These are phyloP conservation scores for Noctua fimbriata DNA, from an alignment of 2,888 invertebrate genomes.

Conservation along the genomic window DNA sequence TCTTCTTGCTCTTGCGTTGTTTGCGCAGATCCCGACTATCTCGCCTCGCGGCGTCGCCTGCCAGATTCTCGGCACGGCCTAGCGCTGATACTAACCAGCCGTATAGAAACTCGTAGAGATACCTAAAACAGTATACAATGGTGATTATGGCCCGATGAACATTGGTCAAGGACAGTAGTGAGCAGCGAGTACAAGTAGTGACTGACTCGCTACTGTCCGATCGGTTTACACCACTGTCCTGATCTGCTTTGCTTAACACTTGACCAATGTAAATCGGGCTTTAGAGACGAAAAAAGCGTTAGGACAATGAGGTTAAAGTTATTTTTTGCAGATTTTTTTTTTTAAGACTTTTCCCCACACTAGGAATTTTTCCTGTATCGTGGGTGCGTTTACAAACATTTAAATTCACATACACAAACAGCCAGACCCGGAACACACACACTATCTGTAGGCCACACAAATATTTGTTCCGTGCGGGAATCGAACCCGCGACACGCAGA, in stretches of 20 bases:
- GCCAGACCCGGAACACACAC: too few species aligned
- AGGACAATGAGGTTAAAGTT: too few species aligned
- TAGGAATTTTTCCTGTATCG: too few species aligned
- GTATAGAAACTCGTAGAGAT: conserved; percentile 98
- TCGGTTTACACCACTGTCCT: neutral
- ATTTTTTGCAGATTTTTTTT: neutral
- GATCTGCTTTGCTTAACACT: neutral
- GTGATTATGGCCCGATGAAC: neutral
- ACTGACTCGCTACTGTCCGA: neutral
- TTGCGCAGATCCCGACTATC: conserved; percentile 81
- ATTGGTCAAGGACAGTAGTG: neutral
- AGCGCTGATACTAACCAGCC: conserved; percentile 98
- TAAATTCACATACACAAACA: too few species aligned
- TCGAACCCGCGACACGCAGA: too few species aligned
- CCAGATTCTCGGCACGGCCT: conserved; percentile 96
- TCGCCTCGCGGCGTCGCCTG: conserved; percentile 91
- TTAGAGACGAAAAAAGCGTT: neutral
- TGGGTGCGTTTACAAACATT: too few species aligned
- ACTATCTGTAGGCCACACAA: too few species aligned
- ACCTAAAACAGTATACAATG: conserved; percentile 88
- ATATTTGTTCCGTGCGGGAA: too few species aligned
- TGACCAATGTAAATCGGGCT: neutral
- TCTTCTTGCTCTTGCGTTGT: conserved; percentile 91
- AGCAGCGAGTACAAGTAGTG: neutral
- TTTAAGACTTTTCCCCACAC: too few species aligned